Evolutionary conservation across 2,888 invertebrate species (phyloP), one percentile per base, ranked within the genome.

Genomic region (Leptinotarsa tumamoca): DNA sequence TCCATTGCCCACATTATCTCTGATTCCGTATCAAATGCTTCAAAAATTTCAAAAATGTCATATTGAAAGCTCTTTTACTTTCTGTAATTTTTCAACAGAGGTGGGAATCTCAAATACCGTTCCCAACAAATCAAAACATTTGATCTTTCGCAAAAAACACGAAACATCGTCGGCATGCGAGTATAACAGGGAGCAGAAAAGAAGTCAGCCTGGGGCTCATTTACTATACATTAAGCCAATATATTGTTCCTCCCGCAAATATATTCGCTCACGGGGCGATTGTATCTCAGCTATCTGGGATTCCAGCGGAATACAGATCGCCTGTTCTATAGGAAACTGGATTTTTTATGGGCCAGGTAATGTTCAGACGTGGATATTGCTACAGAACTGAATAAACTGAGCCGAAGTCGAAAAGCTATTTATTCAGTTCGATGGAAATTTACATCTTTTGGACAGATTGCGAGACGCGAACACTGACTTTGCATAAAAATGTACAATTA

Each of bases 321-420:
- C 85, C 86, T 85, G 82, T 79, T 86, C 85, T 83, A 83, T 82
- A 82, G 82, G 80, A 83, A 83, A 81, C 81, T 82, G 82, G 84
- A 84, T 86, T 87, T 87, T 86, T 86, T 87, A 87, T 85, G 85
- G 84, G 83, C 82, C 85, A 86, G 85, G 86, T 87, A 87, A 87
- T 86, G 86, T 83, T 85, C 86, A 84, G 85, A 86, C 86, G 86
- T 86, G 86, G 86, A 86, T 86, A 86, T 86, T 86, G 85, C 84
- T 82, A 77, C 78, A 78, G 63, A 66, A 68, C 71, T 68, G 80
- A 74, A 81, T 78, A 78, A 79, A 82, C 75, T 54, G 70, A 56
- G 67, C 68, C 61, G 68, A 61, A 67, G 43, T 43, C 76, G 69
- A 23, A 43, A 15, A 21, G 73, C 74, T 78, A 76, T 79, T 80